Evolutionary conservation across 2,113 vertebrate species (phyloP).

Genomic region (Fulmarus glacialis): DNA sequence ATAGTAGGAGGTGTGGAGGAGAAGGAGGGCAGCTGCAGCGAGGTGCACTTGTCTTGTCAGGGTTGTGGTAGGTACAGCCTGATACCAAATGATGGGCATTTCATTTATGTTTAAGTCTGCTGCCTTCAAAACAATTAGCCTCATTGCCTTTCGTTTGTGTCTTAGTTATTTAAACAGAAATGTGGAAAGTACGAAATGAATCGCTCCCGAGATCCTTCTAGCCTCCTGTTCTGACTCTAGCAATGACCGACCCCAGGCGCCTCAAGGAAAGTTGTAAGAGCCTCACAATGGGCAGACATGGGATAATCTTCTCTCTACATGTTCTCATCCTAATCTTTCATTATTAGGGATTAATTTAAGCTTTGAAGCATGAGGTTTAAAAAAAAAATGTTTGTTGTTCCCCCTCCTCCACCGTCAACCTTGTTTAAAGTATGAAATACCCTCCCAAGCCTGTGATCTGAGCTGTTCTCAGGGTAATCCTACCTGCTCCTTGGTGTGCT

Average conservation of each 20-base stretch:
- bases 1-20: not conserved
- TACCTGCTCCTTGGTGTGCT: not conserved
- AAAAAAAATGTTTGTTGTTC: not conserved
- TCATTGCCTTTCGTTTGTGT: not conserved
- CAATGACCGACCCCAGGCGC: not conserved
- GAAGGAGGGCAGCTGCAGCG: not conserved
- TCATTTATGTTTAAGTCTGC: not conserved
- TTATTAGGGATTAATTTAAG: slow-evolving; percentile 57
- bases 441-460: not conserved
- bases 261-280: slow-evolving; percentile 10
- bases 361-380: slow-evolving; percentile 15
- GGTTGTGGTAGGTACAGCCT: not conserved
- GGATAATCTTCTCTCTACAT: slow-evolving; percentile 39
- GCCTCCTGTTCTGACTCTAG: not conserved
- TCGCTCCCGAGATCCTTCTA: not conserved
- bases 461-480: not conserved
- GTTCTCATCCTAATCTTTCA: slow-evolving; percentile 26
- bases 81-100: not conserved
- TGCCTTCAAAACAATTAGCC: slow-evolving; percentile 4
- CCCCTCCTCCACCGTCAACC: not conserved
- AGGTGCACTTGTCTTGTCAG: not conserved
- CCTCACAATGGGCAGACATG: slow-evolving; percentile 11
- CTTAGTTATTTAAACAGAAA: not conserved
- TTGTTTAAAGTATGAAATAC: not conserved
- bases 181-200: not conserved